These are phyloP conservation scores for Aix galericulata DNA, from an alignment of 2,113 vertebrate species.

Conservation along the genomic window DNA sequence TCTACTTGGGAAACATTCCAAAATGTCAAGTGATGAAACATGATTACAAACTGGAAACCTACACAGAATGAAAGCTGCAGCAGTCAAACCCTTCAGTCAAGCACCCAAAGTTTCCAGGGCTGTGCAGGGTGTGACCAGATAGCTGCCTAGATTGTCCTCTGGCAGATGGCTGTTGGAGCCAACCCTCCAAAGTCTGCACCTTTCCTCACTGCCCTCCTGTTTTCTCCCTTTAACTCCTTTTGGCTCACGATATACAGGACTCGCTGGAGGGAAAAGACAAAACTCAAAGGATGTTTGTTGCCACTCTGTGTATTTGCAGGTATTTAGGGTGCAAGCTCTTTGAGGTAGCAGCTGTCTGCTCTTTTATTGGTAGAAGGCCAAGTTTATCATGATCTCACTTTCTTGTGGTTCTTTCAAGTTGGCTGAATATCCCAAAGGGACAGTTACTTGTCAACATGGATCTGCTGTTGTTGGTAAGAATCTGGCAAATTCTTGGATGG, in stretches of 20 bases:
- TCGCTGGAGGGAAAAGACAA: neutral
- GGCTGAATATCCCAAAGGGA: neutral
- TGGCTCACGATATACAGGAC: neutral
- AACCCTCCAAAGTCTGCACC: neutral
- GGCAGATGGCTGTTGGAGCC: neutral
- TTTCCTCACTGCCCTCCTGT: neutral
- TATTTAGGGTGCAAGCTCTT: neutral
- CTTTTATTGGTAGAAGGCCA: neutral
- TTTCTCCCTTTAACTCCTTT: neutral
- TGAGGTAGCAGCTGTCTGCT: neutral
- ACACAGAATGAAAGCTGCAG: neutral
- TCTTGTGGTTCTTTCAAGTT: neutral
- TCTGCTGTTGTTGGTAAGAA: neutral
- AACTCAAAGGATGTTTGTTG: neutral
- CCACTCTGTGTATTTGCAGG: neutral
- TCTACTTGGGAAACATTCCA: neutral
- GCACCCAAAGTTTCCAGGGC: neutral
- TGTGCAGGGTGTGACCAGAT: neutral
- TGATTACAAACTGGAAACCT: neutral
- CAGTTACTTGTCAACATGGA: neutral
- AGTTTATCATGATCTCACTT: neutral
- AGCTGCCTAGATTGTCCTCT: neutral
- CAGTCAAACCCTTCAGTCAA: neutral
- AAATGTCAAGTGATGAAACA: neutral
- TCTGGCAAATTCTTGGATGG: neutral